Evolutionary conservation across 2,888 invertebrate species (phyloP), one percentile per base, ranked within the genome.

Genomic region (Ferrisia virgata): DNA sequence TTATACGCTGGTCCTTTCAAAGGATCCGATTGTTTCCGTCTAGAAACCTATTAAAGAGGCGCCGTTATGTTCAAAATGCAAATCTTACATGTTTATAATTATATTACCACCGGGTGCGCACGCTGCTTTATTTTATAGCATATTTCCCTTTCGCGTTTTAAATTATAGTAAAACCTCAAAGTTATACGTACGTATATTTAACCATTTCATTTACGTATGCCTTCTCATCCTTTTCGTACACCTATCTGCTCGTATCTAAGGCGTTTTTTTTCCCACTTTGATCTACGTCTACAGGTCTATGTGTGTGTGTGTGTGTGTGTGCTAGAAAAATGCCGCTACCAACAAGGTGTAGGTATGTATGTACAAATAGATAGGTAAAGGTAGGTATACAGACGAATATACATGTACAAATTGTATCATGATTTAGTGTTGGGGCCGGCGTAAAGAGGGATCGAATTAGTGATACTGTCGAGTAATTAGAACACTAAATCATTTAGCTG

Each of bases 21-120:
- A 72, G 72, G 72, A 33, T 72, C 72, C 58, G 13, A 72, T 72
- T 36, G 72, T 72, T 72, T 72, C 72, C 72, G 72, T 36, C 72
- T 31, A 72, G 33, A 72, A 72, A 72, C n/a, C 72, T 72, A 72
- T 72, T 72, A 72, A 31, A 31, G 28, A 72, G 72, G 72, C 72
- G 72, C 72, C 72, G 72, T 31, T 72, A 72, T 1, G 33, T 72
- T 72, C n/a, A 36, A 72, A 33, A 72, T 72, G 72, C 72, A 72
- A 72, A 72, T 72, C 28, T 33, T 18, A n/a, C 47, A 5, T 18
- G 72, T 72, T 72, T 72, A 33, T 72, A 72, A 72, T 72, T 72
- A 33, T 33, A n/a, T 72, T 72, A 33, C 47, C 47, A 18, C 47
- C 47, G 47, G 47, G 47, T 47, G 47, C n/a, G n/a, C n/a, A n/a